Conservation (phyloP, 2,797 vertebrate genomes). For the Molossus alvarezi region DNA sequence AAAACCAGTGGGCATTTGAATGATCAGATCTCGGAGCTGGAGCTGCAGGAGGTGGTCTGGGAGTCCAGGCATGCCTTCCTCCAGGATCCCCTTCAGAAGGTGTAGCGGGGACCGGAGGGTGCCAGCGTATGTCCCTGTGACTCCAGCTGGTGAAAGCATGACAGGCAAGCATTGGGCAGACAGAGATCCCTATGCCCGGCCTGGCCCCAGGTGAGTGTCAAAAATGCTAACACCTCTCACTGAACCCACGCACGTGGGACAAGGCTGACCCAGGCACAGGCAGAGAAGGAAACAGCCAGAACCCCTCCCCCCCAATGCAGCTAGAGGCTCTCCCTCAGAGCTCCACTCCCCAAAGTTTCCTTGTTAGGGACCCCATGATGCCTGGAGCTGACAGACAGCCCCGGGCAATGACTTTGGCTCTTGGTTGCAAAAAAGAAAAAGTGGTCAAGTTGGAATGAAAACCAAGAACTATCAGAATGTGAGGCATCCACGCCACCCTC, state of each 20-base stretch:
- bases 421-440: background rate
- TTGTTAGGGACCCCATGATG: background rate
- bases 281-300: background rate
- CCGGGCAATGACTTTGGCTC: background rate
- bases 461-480: background rate
- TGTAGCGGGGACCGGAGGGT: background rate
- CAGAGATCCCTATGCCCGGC: background rate
- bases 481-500: background rate
- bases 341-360: background rate
- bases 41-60: too few species aligned
- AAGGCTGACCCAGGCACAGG: background rate
- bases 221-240: rapidly evolving
- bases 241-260: background rate
- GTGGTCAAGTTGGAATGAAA: background rate
- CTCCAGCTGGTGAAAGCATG: background rate
- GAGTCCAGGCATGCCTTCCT: background rate
- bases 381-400: background rate
- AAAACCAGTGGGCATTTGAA: background rate
- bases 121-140: background rate
- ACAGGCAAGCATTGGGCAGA: background rate
- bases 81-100: background rate
- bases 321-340: background rate
- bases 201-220: rapidly evolving
- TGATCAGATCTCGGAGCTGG: background rate
- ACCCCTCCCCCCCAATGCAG: background rate